Base-by-base conservation (phyloP, 1,140 invertebrate species). In the Ceratina japonica region DNA sequence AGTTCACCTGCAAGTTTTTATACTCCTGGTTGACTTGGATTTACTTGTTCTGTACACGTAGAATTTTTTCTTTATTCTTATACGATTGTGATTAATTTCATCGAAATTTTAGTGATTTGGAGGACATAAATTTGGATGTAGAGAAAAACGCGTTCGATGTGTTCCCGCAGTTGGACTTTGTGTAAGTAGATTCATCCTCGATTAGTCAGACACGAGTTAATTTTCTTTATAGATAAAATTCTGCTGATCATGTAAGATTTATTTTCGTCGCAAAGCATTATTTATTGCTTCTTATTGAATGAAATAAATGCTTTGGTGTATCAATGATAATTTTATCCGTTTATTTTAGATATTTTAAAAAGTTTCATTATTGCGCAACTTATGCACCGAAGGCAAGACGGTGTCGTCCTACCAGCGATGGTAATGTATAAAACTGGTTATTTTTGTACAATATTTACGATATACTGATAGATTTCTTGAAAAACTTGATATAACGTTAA, bases 351-450 rank as follows among this genome's bases (percentile, higher is more conserved):
- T 94, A 96, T 82, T 96, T 96, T 81, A 94, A 95, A 83, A 94
- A 94, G 65, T 97, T 96, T 87, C 93, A 94, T 74, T 96, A 95
- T 87, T 97, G 96, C 83, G 93, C 92, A 13, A 91, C 92, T 0
- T 95, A 94, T 85, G 94, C 94, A 5, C 94, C 94, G 0, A 92
- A 93, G 56, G 94, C 96, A 1, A 87, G 91, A 56, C 91, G 94
- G 75, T 97, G 96, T 87, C 90, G 90, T 70, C 96, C 96, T 1
- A 91, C 93, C 20, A 94, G 94, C 3, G 96, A 97, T 88, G 96
- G 96, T 94, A 91, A 92, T 65, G 24, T 16, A 12, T 56, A 44
- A 2, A 44, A 22, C n/a, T n/a, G n/a, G n/a, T n/a, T n/a, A n/a
- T n/a, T n/a, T n/a, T n/a, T n/a, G 16, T n/a, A 31, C 27, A 24